phyloP scores from a whole-genome alignment of 2,797 vertebrate genomes.

The Glyptemys insculpta region DNA sequence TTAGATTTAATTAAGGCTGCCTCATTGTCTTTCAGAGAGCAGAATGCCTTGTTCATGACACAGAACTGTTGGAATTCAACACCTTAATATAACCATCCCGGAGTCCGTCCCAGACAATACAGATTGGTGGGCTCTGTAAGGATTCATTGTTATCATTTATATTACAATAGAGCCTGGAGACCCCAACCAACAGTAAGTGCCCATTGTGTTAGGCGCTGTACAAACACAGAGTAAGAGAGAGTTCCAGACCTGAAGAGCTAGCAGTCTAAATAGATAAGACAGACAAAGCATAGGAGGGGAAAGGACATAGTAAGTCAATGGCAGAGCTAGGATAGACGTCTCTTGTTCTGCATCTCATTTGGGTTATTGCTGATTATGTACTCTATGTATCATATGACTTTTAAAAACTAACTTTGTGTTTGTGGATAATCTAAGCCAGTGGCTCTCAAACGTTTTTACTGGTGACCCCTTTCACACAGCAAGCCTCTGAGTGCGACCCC shows the following conservation, averaged over 20 bases:
- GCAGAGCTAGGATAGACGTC: background rate
- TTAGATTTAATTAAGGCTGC: slow-evolving; percentile 46
- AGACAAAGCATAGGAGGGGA: background rate
- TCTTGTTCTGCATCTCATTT: background rate
- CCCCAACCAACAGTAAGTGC: rapidly evolving
- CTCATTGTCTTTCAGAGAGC: background rate
- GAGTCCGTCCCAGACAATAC: background rate
- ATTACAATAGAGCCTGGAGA: rapidly evolving
- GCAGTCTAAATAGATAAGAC: background rate
- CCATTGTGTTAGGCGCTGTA: rapidly evolving
- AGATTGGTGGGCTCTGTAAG: rapidly evolving
- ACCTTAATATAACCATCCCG: background rate
- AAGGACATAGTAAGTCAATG: background rate
- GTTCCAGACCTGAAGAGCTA: background rate
- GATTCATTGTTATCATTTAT: background rate
- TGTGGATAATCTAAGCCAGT: no score
- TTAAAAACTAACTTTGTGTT: no score
- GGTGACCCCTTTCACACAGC: no score
- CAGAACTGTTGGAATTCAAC: background rate
- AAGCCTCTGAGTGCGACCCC: no score
- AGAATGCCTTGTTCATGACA: background rate
- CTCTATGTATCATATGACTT: no score
- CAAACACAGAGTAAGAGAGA: background rate
- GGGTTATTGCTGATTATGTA: no score
- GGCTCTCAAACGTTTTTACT: no score